phyloP scores from a whole-genome alignment of 64 coral and sea anemone species.

The Montipora cactus region DNA sequence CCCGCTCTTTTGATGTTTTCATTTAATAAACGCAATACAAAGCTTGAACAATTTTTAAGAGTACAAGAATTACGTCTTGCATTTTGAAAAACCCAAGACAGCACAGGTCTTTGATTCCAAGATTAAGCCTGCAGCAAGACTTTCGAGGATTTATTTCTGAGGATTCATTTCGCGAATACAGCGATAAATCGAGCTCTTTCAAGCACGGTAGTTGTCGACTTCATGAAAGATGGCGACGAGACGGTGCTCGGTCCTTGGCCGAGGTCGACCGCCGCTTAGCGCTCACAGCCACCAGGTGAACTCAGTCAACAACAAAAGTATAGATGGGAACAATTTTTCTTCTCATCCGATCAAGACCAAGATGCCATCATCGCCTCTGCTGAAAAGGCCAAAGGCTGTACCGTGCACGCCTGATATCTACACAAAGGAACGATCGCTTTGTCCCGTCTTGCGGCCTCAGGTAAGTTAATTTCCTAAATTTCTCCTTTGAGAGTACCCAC shows the following conservation, averaged over 20 bases:
- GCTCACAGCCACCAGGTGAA: slow-evolving; percentile 54
- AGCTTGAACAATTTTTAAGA: not conserved
- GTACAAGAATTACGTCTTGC: not conserved
- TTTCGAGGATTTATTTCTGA: not conserved
- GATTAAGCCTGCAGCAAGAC: not conserved
- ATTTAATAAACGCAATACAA: not conserved
- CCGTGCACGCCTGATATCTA: slow-evolving; percentile 45
- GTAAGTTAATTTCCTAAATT: not conserved
- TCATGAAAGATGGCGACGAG: slow-evolving; percentile 68
- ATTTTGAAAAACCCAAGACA: not conserved
- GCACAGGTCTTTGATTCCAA: not conserved
- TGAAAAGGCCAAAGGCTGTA: not conserved
- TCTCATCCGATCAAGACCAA: not conserved
- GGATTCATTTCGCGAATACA: not conserved
- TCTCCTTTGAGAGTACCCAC: no score
- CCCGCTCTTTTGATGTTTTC: slow-evolving; percentile 62
- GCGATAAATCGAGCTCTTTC: not conserved
- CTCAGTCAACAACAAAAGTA: slow-evolving; percentile 28
- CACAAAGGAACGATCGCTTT: slow-evolving; percentile 38
- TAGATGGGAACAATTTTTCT: not conserved
- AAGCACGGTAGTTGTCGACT: not conserved
- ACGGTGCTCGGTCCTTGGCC: slow-evolving; percentile 23
- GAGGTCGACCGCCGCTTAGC: slow-evolving; percentile 43
- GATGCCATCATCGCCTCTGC: not conserved
- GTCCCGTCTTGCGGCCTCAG: slow-evolving; percentile 4